phyloP scores from a whole-genome alignment of 2,113 vertebrate species.

The Chaenocephalus aceratus region DNA sequence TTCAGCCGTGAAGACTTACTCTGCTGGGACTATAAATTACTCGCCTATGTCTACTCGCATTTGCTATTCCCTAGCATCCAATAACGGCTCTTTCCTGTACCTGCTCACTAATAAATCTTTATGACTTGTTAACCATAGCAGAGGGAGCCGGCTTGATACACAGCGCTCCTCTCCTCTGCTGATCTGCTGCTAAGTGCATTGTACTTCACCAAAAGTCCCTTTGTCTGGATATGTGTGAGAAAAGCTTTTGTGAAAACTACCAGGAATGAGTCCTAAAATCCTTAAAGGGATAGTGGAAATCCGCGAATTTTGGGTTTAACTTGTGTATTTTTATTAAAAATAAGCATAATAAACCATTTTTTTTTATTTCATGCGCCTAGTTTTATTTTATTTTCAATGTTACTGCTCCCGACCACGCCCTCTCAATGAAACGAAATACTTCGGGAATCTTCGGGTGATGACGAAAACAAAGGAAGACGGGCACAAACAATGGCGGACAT shows the following conservation, averaged over 20 bases:
- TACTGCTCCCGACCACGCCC: no score
- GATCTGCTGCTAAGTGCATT: constrained; percentile 42
- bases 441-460: no score
- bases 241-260: background rate
- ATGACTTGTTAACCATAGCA: constrained; percentile 63
- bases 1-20: constrained; percentile 50
- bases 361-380: no score
- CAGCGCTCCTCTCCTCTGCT: constrained; percentile 26
- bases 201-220: constrained; percentile 7
- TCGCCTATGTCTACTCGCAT: constrained; percentile 57
- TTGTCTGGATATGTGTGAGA: constrained; percentile 3
- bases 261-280: no score
- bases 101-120: constrained; percentile 71
- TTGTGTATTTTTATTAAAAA: no score
- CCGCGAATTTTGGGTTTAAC: no score
- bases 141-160: constrained; percentile 50
- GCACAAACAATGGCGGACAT: no score
- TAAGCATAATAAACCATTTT: no score
- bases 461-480: no score
- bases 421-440: no score
- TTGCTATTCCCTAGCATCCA: constrained; percentile 60
- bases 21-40: constrained; percentile 69
- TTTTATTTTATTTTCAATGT: no score
- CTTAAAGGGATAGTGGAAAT: no score
- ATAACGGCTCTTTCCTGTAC: constrained; percentile 55